Conservation (phyloP, 2,797 vertebrate species). For the Tinamus major region DNA sequence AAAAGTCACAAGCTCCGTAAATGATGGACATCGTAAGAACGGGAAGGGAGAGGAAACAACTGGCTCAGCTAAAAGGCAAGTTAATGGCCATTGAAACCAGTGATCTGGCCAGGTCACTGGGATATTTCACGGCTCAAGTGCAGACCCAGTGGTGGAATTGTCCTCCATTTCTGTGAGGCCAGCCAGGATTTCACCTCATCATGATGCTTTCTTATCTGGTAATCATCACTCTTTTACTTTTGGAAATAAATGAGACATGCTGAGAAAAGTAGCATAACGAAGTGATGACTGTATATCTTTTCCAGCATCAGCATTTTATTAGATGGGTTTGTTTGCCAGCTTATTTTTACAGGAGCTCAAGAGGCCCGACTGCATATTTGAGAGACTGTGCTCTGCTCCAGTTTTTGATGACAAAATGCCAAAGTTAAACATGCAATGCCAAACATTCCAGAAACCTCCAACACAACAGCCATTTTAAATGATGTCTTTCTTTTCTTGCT, state of each 20-base stretch:
- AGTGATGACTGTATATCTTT: slow-evolving; percentile 51
- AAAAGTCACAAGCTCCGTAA: neutral
- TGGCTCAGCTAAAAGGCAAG: neutral
- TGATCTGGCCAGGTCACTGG: neutral
- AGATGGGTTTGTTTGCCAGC: slow-evolving; percentile 48
- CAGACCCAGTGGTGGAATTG: neutral
- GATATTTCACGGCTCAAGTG: neutral
- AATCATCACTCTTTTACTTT: slow-evolving; percentile 29
- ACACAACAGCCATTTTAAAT: slow-evolving; percentile 35
- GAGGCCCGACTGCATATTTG: slow-evolving; percentile 19
- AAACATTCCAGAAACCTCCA: slow-evolving; percentile 55
- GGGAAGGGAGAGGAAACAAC: neutral
- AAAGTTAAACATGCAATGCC: slow-evolving; percentile 36
- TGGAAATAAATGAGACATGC: slow-evolving; percentile 22
- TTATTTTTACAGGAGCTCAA: slow-evolving; percentile 68
- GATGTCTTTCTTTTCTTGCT: slow-evolving; percentile 49
- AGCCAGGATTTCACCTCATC: slow-evolving; percentile 5
- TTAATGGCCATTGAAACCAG: neutral
- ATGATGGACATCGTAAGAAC: neutral
- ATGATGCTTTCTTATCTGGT: neutral
- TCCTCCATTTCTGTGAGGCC: neutral
- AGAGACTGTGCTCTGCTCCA: slow-evolving; percentile 21
- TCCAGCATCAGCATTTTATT: slow-evolving; percentile 65
- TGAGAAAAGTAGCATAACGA: slow-evolving; percentile 53
- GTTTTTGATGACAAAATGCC: slow-evolving; percentile 59